These are phyloP conservation scores for Sphaerodactylus townsendi DNA, from an alignment of 2,113 vertebrate genomes.

Conservation along the genomic window DNA sequence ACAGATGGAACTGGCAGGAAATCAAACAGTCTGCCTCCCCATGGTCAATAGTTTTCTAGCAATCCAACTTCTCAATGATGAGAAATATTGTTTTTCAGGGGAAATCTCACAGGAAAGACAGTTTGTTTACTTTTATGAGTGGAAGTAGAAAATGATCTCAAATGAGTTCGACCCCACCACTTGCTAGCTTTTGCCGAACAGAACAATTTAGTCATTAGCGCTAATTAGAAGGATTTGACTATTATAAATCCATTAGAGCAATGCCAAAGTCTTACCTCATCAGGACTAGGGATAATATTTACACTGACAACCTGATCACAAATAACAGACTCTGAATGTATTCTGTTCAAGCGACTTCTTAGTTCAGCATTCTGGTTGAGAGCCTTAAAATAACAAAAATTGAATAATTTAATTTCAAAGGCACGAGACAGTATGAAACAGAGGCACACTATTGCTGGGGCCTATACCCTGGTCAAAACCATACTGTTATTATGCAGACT, in stretches of 20 bases:
- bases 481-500: constrained; percentile 23
- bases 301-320: constrained; percentile 97
- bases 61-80: neutral
- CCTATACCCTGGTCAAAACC: constrained; percentile 16
- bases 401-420: constrained; percentile 71
- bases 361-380: constrained; percentile 96
- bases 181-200: constrained; percentile 35
- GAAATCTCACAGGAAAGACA: neutral
- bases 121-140: constrained; percentile 6
- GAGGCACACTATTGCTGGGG: constrained; percentile 5
- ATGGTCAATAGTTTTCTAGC: too few species aligned
- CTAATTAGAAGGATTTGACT: constrained; percentile 60
- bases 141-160: constrained; percentile 6
- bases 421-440: constrained; percentile 45
- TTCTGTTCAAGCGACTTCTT: constrained; percentile 94
- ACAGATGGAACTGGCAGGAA: too few species aligned
- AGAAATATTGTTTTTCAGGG: constrained; percentile 20
- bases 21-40: too few species aligned
- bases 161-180: neutral
- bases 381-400: constrained; percentile 85
- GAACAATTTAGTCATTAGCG: constrained; percentile 32
- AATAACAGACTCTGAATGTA: constrained; percentile 96
- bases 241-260: constrained; percentile 60
- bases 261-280: constrained; percentile 86
- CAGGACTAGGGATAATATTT: constrained; percentile 97